phyloP scores from a whole-genome alignment of 2,888 invertebrate genomes.

The Terebella lapidaria region DNA sequence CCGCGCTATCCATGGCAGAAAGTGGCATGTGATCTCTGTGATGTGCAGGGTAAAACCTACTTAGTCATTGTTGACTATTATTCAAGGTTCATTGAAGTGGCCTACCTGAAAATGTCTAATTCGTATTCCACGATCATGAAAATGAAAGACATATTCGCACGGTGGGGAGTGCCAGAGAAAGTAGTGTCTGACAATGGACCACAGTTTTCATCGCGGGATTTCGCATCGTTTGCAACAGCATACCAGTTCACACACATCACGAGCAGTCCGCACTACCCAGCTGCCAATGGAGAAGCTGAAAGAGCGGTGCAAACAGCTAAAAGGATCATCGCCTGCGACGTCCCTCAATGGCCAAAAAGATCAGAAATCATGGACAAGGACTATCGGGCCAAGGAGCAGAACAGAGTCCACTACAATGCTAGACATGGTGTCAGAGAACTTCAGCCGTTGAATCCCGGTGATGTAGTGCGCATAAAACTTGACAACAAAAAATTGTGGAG shows the following conservation, averaged over 20 bases:
- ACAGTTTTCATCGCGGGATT: slow-evolving; percentile 11
- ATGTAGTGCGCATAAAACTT: neutral
- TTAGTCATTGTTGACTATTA: slow-evolving; percentile 23
- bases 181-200: slow-evolving; percentile 23
- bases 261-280: slow-evolving; percentile 18
- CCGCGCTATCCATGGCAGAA: slow-evolving; percentile 23
- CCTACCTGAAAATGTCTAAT: slow-evolving; percentile 15
- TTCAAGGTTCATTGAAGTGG: slow-evolving; percentile 20
- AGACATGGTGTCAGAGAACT: slow-evolving; percentile 3
- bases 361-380: too few relatives aligned
- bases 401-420: neutral
- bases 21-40: slow-evolving; percentile 25
- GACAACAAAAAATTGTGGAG: neutral
- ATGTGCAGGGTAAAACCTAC: slow-evolving; percentile 12
- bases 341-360: too few relatives aligned
- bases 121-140: slow-evolving; percentile 14
- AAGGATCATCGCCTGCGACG: too few relatives aligned
- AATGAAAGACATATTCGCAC: slow-evolving; percentile 11
- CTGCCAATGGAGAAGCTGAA: slow-evolving; percentile 27
- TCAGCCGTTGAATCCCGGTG: neutral
- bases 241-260: slow-evolving; percentile 24
- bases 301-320: slow-evolving; percentile 20
- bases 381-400: neutral
- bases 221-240: slow-evolving; percentile 14
- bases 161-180: slow-evolving; percentile 15